Evolutionary conservation across 2,888 invertebrate genomes (phyloP), one percentile per base, ranked within the genome.

Genomic region (Oegoconia quadripuncta): DNA sequence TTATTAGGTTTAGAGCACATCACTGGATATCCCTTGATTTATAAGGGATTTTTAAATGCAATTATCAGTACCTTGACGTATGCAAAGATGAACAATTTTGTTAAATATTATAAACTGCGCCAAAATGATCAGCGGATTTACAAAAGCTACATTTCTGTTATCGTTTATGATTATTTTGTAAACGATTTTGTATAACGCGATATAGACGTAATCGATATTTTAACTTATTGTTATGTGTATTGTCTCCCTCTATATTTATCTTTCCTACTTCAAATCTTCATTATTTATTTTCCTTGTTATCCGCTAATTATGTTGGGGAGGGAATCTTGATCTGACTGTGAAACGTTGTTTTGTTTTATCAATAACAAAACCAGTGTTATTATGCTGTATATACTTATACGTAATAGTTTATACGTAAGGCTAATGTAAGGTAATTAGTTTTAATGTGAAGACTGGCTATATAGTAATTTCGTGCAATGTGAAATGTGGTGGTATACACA

Each of bases 371-470:
- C 28, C 35, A 39, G 20, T 36, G 35, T 32, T 29, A 35, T 18
- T 9, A 23, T 36, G 29, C 12, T 37, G 9, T 31, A 32, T 62
- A 59, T 62, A 63, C 55, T 58, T 63, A 53, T 42, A 18, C 22
- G 26, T 55, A n/a, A n/a, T n/a, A n/a, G n/a, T n/a, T n/a, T n/a
- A n/a, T n/a, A n/a, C n/a, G n/a, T n/a, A n/a, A n/a, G n/a, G n/a
- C n/a, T n/a, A n/a, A n/a, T n/a, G n/a, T n/a, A 52, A 53, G 46
- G 45, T 22, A 55, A 46, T 50, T 46, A 23, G 49, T 61, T 64
- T 64, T 52, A 52, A 50, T 56, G 52, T 55, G 48, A 63, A 58
- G 54, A 63, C 55, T 61, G 51, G 52, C 30, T 51, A 41, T 48
- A 40, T 44, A 48, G 55, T 50, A 42, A 54, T 60, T 59, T 55